Evolutionary conservation across 2,797 vertebrate genomes (phyloP), one percentile per base, ranked within the genome.

Genomic region (Chelmon rostratus): DNA sequence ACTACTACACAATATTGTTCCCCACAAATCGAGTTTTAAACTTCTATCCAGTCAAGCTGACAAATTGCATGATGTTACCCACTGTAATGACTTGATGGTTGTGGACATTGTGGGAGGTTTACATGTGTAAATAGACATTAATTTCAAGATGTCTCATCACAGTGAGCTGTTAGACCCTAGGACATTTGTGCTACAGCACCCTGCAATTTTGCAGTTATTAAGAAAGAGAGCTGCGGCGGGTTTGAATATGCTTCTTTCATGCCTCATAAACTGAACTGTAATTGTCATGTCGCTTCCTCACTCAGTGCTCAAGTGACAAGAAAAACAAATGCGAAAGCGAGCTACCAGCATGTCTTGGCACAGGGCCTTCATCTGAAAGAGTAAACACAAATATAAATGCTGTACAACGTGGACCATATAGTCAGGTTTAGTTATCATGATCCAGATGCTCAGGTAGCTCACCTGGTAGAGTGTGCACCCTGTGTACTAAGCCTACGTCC

Each of bases 61-160:
- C 62, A 47, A 69, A 74, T 61, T 72, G 59, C 42, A 73, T 13
- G n/a, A 23, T 56, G 9, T 81, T 63, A 46, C 25, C 23, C 64
- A 0, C 28, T 11, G 50, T 73, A 40, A 80, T 52, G 62, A 54
- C 42, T 52, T 9, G 35, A 79, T 78, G 73, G 59, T 61, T 88
- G 87, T 76, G 61, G 72, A 42, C 37, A 6, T 13, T 40, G n/a
- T 23, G 8, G 65, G 65, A 47, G 46, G 18, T 47, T 73, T 74
- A 35, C 46, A 33, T 76, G 72, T 72, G 66, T 79, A 85, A 49
- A 88, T 19, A 63, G 47, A 42, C 71, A 68, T 78, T 73, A 11
- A 79, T 81, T 68, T 84, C 23, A 67, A 73, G 68, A 76, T 61
- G 65, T 77, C 62, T n/a, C 73, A 65, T 85, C 64, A 56, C 38